Conservation (phyloP, 1,140 invertebrate genomes). For the Bombus confusus region DNA sequence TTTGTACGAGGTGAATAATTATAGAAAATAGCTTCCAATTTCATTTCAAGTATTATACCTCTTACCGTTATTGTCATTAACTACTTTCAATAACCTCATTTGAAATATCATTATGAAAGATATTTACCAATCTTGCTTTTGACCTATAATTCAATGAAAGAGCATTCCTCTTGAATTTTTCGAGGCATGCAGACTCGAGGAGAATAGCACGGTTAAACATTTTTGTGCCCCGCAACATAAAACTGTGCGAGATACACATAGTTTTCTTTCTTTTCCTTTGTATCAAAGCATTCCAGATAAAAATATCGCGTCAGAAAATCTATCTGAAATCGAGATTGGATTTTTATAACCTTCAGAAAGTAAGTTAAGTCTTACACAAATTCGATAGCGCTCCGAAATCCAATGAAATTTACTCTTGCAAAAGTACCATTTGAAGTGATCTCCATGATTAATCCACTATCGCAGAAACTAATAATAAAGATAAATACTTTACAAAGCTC, state of each 20-base stretch:
- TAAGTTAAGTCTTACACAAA: background rate
- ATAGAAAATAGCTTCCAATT: background rate
- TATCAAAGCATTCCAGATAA: background rate
- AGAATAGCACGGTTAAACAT: background rate
- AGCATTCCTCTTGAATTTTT: too few relatives aligned
- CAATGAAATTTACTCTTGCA: background rate
- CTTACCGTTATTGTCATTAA: background rate
- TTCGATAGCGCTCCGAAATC: background rate
- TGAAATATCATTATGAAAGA: background rate
- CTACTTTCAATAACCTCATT: background rate
- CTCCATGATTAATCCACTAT: background rate
- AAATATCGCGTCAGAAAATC: constrained; percentile 2
- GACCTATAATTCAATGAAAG: too few relatives aligned
- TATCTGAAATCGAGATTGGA: background rate
- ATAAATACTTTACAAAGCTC: too few relatives aligned
- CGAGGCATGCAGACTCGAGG: too few relatives aligned
- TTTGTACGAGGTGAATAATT: too few relatives aligned
- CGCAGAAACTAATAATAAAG: too few relatives aligned
- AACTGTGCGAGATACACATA: too few relatives aligned
- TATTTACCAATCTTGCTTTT: background rate
- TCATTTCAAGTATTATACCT: background rate
- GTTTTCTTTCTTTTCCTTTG: too few relatives aligned
- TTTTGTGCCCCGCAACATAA: too few relatives aligned
- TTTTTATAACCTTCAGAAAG: constrained; percentile 4
- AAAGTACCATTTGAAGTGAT: background rate